These are phyloP conservation scores for Tupaia tana DNA, from an alignment of 2,113 vertebrate genomes.

Conservation along the genomic window DNA sequence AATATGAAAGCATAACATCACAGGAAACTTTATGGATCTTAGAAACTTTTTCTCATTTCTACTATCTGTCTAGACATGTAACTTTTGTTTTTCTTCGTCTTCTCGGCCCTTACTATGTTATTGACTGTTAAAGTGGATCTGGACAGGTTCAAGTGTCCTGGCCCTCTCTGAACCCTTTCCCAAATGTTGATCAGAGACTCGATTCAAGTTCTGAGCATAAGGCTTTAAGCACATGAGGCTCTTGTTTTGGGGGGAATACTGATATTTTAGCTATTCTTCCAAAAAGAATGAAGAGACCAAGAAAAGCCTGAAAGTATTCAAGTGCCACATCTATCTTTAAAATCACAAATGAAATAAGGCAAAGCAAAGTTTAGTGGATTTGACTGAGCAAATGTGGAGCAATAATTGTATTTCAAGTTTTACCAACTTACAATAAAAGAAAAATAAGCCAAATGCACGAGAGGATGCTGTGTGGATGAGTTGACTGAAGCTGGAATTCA, in stretches of 20 bases:
- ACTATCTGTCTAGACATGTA: background rate
- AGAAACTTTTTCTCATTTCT: background rate
- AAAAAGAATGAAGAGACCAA: background rate
- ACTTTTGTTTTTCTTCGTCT: background rate
- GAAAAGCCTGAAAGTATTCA: background rate
- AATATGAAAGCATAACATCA: background rate
- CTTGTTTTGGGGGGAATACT: background rate
- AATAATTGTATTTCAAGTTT: background rate
- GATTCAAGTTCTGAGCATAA: background rate
- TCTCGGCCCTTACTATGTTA: background rate
- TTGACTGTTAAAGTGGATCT: background rate
- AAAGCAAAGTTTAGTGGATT: background rate
- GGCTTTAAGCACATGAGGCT: background rate
- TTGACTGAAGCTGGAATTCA: background rate
- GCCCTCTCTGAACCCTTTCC: accelerated
- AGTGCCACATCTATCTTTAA: background rate
- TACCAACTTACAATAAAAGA: background rate
- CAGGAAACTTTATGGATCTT: background rate
- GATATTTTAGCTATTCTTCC: background rate
- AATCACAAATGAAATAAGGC: background rate
- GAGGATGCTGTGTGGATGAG: background rate
- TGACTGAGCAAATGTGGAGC: background rate
- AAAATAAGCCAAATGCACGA: background rate
- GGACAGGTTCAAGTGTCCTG: background rate
- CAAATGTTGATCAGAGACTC: background rate